Base-by-base conservation (phyloP, 35 echinoderm and acorn worm species). In the Apostichopus parvimensis region DNA sequence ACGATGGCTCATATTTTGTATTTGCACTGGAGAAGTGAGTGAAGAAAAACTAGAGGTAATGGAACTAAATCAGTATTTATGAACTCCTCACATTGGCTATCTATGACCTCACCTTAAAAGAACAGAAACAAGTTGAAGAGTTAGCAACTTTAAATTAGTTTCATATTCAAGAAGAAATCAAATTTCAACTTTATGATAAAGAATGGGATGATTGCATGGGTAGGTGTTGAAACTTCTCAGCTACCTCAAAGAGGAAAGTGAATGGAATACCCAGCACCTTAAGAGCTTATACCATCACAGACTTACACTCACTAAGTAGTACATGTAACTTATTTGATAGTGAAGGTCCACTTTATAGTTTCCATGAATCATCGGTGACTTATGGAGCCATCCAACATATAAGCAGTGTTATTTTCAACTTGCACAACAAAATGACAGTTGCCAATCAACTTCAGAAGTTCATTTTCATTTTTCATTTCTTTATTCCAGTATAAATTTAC, bases 221-320 rank as follows among this genome's bases (percentile, higher is more conserved):
- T 83, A 34, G 80, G 56, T 83, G 53, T 83, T 15, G 80, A 83
- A 57, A 83, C 21, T 6, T n/a, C 18, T 17, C 56, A 57, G 12
- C 80, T 83, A n/a, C 80, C 80, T 7, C 80, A 60, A 60, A 60
- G 56, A 83, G 80, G 80, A 83, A 54, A 83, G 8, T 83, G 12
- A 83, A 83, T 60, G 21, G 60, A 12, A 56, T 83, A 20, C 17
- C 80, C 12, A 18, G 13, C 17, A 54, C 53, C 17, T 56, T 11
- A 57, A 57, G 80, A 83, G 80, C 11, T 60, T 60, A 60, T 60
- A 60, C 52, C 56, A 18, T 83, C 54, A 57, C 10, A 56, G 17
- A 56, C 80, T 83, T 83, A n/a, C 55, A 18, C 53, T 83, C 80
- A 83, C 45, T 53, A 60, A 34, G 28, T 34, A 83, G 80, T 34